phyloP scores from a whole-genome alignment of 1,140 invertebrate species.

The Drosophila pseudoananassae region DNA sequence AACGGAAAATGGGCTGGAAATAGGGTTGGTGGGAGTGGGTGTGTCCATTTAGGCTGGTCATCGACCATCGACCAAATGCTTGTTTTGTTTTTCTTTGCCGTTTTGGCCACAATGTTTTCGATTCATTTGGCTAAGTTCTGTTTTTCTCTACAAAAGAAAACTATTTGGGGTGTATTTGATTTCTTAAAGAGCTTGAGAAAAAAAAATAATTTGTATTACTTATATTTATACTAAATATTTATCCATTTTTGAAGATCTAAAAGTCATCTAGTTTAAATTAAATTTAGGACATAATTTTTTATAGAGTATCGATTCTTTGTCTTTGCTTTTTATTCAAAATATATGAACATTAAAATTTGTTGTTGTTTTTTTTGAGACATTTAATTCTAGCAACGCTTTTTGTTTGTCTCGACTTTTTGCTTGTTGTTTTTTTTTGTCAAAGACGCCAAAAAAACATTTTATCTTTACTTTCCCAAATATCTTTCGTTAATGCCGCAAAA shows the following conservation, averaged over 20 bases:
- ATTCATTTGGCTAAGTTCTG: constrained; percentile 36
- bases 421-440: constrained; percentile 51
- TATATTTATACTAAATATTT: neutral
- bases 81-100: constrained; percentile 49
- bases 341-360: constrained; percentile 29
- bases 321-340: neutral
- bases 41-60: constrained; percentile 31
- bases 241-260: no score
- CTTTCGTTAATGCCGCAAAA: constrained; percentile 10
- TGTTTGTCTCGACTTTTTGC: constrained; percentile 36
- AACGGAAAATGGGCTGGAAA: constrained; percentile 2
- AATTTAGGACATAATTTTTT: neutral
- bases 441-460: constrained; percentile 29
- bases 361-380: constrained; percentile 35
- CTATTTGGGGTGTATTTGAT: neutral
- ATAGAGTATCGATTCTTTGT: constrained; percentile 18
- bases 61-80: constrained; percentile 23
- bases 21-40: constrained; percentile 9
- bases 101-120: constrained; percentile 31
- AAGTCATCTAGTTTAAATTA: no score
- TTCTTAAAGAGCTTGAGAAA: neutral
- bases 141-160: constrained; percentile 4
- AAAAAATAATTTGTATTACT: neutral
- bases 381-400: constrained; percentile 56
- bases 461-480: constrained; percentile 61